Conservation (phyloP, 2,113 vertebrate species). For the Elachura formosa region DNA sequence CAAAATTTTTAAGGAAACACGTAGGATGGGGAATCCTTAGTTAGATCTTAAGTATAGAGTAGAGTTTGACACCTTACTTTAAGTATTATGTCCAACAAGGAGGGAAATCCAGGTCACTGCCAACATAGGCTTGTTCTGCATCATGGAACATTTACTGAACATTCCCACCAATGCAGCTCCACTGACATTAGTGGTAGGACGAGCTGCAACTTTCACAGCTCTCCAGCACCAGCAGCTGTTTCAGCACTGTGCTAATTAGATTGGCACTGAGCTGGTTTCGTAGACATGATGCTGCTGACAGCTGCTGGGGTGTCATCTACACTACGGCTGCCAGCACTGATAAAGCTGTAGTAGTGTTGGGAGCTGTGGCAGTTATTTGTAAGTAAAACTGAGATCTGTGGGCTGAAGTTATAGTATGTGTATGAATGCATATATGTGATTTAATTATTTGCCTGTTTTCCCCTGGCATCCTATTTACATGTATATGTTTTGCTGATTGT, state of each 20-base stretch:
- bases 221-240: conserved; percentile 46
- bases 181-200: neutral
- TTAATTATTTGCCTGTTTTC: neutral
- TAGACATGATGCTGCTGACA: conserved; percentile 12
- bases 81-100: neutral
- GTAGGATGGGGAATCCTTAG: neutral
- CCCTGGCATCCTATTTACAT: neutral
- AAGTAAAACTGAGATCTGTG: neutral
- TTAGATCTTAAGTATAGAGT: neutral
- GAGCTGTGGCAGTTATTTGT: conserved; percentile 8
- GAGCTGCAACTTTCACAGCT: conserved; percentile 24
- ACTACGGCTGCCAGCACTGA: conserved; percentile 3
- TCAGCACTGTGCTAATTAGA: conserved; percentile 54
- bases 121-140: neutral
- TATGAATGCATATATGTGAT: neutral
- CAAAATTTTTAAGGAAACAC: neutral
- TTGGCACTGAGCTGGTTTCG: conserved; percentile 50
- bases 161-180: conserved; percentile 5
- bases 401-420: neutral
- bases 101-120: conserved; percentile 5
- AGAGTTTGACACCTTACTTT: neutral
- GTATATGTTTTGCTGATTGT: neutral
- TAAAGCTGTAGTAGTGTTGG: neutral
- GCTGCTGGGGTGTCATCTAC: conserved; percentile 19
- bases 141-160: conserved; percentile 14